Evolutionary conservation across 1,140 invertebrate genomes (phyloP).

Genomic region (Heliconius himera): DNA sequence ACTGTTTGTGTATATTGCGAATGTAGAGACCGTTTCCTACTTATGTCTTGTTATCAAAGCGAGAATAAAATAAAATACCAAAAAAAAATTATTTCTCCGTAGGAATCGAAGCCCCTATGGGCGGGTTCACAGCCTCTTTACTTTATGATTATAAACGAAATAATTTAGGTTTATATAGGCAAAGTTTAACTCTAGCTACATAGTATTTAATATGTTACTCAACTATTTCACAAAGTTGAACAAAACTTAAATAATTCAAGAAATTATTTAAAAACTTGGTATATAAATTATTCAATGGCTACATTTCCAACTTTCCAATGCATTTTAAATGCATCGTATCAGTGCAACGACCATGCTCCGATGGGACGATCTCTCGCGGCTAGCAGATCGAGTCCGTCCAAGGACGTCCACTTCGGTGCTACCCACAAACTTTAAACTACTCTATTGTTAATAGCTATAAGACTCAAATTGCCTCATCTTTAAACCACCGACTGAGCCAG

Average conservation of each 20-base stretch:
- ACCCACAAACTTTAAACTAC: constrained; percentile 47
- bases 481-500: constrained; percentile 65
- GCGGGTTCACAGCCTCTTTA: too few species aligned
- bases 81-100: too few species aligned
- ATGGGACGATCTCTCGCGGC: constrained; percentile 76
- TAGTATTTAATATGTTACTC: too few species aligned
- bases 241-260: constrained; percentile 6
- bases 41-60: too few species aligned
- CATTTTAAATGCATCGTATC: constrained; percentile 75
- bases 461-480: constrained; percentile 47
- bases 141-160: too few species aligned
- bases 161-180: too few species aligned
- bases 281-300: constrained; percentile 46
- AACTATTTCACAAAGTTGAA: too few species aligned
- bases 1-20: too few species aligned
- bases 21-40: too few species aligned
- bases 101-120: too few species aligned
- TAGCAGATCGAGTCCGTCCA: constrained; percentile 81
- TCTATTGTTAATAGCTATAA: constrained; percentile 44
- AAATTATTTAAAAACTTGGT: not conserved
- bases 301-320: constrained; percentile 79
- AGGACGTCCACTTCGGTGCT: constrained; percentile 73
- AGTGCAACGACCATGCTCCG: constrained; percentile 78
- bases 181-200: too few species aligned
- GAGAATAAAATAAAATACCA: too few species aligned